These are phyloP conservation scores for Sphinx pinastri DNA, from an alignment of 2,888 invertebrate genomes.

Conservation along the genomic window DNA sequence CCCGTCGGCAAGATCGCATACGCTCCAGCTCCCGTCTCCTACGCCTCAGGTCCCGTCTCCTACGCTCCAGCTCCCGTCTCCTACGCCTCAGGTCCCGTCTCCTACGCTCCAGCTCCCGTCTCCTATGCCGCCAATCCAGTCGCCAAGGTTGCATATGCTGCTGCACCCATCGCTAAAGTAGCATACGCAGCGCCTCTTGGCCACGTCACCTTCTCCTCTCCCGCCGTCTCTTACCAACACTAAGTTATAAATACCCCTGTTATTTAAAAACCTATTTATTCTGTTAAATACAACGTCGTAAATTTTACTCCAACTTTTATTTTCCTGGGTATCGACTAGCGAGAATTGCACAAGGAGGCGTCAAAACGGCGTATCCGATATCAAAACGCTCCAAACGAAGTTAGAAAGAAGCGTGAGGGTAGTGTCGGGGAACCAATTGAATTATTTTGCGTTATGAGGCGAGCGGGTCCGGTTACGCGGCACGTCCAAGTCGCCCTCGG, in stretches of 20 bases:
- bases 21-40: slow-evolving; percentile 45
- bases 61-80: slow-evolving; percentile 50
- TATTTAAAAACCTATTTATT: slow-evolving; percentile 62
- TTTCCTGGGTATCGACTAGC: slow-evolving; percentile 55
- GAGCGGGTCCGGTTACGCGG: slow-evolving; percentile 75
- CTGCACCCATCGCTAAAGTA: slow-evolving; percentile 44
- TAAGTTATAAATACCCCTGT: slow-evolving; percentile 51
- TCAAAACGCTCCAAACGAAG: slow-evolving; percentile 82
- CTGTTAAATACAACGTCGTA: slow-evolving; percentile 59
- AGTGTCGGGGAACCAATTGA: slow-evolving; percentile 83
- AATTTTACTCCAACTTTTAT: slow-evolving; percentile 55
- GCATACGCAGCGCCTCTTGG: slow-evolving; percentile 52
- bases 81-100: slow-evolving; percentile 49
- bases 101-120: slow-evolving; percentile 47
- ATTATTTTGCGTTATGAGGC: slow-evolving; percentile 81
- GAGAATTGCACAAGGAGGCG: slow-evolving; percentile 75
- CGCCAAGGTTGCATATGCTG: slow-evolving; percentile 40
- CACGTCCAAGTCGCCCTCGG: slow-evolving; percentile 67
- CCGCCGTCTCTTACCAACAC: slow-evolving; percentile 71
- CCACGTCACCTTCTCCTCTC: slow-evolving; percentile 67
- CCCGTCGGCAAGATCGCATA: slow-evolving; percentile 53
- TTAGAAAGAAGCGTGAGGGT: slow-evolving; percentile 80
- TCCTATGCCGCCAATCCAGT: slow-evolving; percentile 45
- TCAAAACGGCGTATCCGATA: slow-evolving; percentile 80
- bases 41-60: too few species aligned